Conservation (phyloP, 2,888 invertebrate species). For the Peribatodes rhomboidaria region DNA sequence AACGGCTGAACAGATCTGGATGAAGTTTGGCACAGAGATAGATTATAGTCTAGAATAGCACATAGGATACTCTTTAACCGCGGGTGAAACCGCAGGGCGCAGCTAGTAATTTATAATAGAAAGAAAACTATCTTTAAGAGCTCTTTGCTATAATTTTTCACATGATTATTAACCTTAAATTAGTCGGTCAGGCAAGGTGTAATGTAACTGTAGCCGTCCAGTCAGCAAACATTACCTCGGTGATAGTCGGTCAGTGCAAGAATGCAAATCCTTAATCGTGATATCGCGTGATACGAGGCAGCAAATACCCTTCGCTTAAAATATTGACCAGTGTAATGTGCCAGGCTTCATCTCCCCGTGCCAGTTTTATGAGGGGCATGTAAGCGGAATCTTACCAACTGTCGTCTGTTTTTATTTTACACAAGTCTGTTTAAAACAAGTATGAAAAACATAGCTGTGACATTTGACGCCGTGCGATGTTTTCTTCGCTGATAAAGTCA, state of each 20-base stretch:
- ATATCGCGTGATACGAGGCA: slow-evolving; percentile 40
- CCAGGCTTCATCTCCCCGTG: slow-evolving; percentile 23
- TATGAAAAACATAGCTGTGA: not conserved
- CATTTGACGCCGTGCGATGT: not conserved
- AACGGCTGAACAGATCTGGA: no score
- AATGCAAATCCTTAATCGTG: slow-evolving; percentile 41
- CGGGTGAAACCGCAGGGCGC: no score
- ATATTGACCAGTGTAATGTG: slow-evolving; percentile 40
- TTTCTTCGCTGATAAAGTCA: not conserved
- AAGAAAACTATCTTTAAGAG: not conserved
- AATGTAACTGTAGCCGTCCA: slow-evolving; percentile 3
- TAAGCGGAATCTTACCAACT: not conserved
- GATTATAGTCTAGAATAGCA: no score
- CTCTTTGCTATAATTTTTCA: not conserved
- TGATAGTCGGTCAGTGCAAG: slow-evolving; percentile 36
- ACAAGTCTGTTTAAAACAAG: slow-evolving; percentile 8
- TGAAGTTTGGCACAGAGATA: no score
- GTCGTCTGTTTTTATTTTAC: not conserved
- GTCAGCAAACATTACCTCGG: slow-evolving; percentile 24
- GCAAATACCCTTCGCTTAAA: slow-evolving; percentile 35
- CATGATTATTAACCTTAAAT: not conserved
- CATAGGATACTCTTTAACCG: no score
- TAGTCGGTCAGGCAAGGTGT: not conserved
- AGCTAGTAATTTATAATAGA: no score
- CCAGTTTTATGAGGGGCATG: not conserved